Base-by-base conservation (phyloP, 2,888 invertebrate species). In the Meiosimyza platycephala region DNA sequence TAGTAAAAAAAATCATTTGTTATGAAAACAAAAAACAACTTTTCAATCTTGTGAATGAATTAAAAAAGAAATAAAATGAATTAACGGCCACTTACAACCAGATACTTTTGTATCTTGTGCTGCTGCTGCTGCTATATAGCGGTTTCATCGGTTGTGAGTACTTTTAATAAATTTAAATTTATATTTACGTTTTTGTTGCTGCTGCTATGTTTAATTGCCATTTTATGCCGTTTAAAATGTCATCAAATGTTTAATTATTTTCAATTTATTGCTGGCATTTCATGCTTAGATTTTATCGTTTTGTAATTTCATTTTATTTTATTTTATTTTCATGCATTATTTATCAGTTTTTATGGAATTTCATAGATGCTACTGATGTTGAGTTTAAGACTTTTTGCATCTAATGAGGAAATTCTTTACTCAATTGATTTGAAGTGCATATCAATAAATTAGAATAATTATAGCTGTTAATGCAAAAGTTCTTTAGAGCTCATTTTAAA, bases 221-320 rank as follows among this genome's bases (percentile, higher is more conserved):
- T 48, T 50, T 28, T 16, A 18, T 54, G 54, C 54, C 40, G 40
- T 40, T 28, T 33, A n/a, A 72, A 66, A 67, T 72, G 66, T 60
- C 72, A 72, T 72, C 72, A 66, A 72, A 67, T 52, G 47, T 72
- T 72, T 72, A 72, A 72, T 66, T 67, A 60, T 48, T 50, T 72
- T 28, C 66, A 60, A 66, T 72, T 72, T 72, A 71, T 71, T 52
- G 28, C 48, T 15, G 28, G 52, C 16, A 57, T 15, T 51, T 52
- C 55, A 55, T 55, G 40, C 13, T 57, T 62, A 13, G 60, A 70
- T 70, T 70, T 62, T 40, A 62, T 70, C 62, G 47, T n/a, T 62
- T 40, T 40, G 28, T 22, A 57, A 28, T 57, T 57, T 55, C 22
- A 18, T 55, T 55, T n/a, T 18, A 55, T 55, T 57, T 57, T 57